These are phyloP conservation scores for Pachyrhynchus sulphureomaculatus DNA, from an alignment of 1,140 invertebrate species.

Conservation along the genomic window DNA sequence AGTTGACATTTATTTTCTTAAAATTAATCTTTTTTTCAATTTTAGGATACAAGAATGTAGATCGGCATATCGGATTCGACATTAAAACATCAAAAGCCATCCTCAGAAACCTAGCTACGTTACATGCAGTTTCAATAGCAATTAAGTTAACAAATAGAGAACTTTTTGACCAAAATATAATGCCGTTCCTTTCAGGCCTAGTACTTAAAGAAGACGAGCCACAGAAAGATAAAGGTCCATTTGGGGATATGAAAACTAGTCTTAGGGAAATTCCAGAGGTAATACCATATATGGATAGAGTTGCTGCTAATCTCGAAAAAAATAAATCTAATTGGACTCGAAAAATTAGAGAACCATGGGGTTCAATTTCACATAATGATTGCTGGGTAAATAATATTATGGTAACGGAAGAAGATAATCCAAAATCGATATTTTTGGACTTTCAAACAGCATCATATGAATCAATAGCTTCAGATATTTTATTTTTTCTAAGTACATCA, in stretches of 20 bases:
- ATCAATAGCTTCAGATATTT: slow-evolving; percentile 48
- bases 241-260: background rate
- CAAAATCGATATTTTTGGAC: background rate
- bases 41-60: slow-evolving; percentile 41
- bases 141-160: slow-evolving; percentile 49
- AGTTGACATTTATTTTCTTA: no score
- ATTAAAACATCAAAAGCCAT: slow-evolving; percentile 43
- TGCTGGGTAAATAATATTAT: slow-evolving; percentile 64
- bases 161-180: slow-evolving; percentile 47
- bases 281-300: background rate
- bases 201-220: background rate
- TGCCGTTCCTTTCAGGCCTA: slow-evolving; percentile 35
- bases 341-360: slow-evolving; percentile 47
- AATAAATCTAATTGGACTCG: background rate
- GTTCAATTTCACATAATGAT: slow-evolving; percentile 57
- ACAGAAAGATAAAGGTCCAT: background rate
- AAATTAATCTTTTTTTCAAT: slow-evolving; percentile 1
- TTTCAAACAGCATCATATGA: background rate
- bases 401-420: slow-evolving; percentile 42
- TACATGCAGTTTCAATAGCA: slow-evolving; percentile 50
- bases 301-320: background rate
- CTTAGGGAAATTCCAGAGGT: background rate
- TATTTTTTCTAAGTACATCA: slow-evolving; percentile 57
- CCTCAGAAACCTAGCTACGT: slow-evolving; percentile 44
- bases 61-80: slow-evolving; percentile 45